phyloP scores from a whole-genome alignment of 2,113 vertebrate genomes.

The Podocnemis expansa region DNA sequence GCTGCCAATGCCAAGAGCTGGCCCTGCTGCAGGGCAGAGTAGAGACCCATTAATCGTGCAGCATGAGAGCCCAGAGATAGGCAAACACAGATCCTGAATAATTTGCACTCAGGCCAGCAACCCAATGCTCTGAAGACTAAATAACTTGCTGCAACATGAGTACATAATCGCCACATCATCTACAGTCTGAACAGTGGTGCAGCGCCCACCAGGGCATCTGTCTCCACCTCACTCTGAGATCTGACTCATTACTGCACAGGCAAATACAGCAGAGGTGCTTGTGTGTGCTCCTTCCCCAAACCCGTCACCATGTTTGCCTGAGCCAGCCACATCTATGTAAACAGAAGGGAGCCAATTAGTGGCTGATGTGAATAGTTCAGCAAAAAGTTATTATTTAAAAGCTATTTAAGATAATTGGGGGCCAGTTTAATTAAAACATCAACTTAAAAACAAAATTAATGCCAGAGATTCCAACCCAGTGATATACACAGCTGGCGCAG shows the following conservation, averaged over 20 bases:
- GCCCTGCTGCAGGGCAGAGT: conserved; percentile 4
- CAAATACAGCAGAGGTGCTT: not conserved
- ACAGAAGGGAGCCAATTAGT: conserved; percentile 33
- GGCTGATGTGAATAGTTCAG: conserved; percentile 12
- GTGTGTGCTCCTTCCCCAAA: not conserved
- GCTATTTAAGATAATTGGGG: conserved; percentile 52
- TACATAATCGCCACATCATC: not conserved
- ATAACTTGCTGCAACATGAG: not conserved
- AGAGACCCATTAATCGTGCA: not conserved
- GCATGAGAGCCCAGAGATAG: not conserved
- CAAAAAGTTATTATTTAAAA: conserved; percentile 46
- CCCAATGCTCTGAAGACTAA: not conserved
- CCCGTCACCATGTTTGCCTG: not conserved
- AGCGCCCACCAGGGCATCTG: not conserved
- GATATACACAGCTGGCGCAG: not conserved
- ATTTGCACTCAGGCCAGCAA: not conserved
- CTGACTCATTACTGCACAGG: not conserved
- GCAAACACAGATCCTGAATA: not conserved
- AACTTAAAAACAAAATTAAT: conserved; percentile 34
- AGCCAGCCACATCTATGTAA: not conserved
- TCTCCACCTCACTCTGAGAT: not conserved
- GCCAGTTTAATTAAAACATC: conserved; percentile 60
- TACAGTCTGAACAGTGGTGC: not conserved
- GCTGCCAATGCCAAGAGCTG: not conserved
- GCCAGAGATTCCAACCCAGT: conserved; percentile 8